phyloP scores from a whole-genome alignment of 2,113 vertebrate species.

The Pleuronectes platessa region DNA sequence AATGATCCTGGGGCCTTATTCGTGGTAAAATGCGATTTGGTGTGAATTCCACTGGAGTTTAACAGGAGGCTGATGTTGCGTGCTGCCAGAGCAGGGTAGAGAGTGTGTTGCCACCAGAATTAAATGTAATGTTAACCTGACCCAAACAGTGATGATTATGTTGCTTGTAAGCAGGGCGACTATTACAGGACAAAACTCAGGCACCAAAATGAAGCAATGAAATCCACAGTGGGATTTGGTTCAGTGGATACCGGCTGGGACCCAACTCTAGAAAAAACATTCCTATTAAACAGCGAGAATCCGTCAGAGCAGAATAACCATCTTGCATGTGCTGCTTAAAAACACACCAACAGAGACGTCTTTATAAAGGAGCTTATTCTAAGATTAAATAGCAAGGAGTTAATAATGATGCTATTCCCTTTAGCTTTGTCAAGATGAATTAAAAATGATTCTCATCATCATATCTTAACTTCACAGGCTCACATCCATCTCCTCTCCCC shows the following conservation, averaged over 20 bases:
- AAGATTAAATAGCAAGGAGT: slow-evolving; percentile 20
- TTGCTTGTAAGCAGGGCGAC: no score
- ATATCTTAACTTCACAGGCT: slow-evolving; percentile 33
- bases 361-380: slow-evolving; percentile 16
- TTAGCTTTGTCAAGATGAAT: slow-evolving; percentile 37
- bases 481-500: slow-evolving; percentile 15
- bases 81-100: not conserved
- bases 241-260: no score
- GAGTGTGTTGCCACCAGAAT: not conserved
- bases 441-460: slow-evolving; percentile 56
- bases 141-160: not conserved
- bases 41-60: no score
- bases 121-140: not conserved
- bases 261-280: slow-evolving; percentile 16
- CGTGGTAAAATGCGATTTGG: no score
- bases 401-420: slow-evolving; percentile 34
- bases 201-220: no score
- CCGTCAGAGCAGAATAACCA: slow-evolving; percentile 27
- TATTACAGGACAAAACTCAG: no score
- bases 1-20: no score
- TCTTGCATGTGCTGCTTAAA: slow-evolving; percentile 10
- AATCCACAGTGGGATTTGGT: no score
- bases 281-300: slow-evolving; percentile 27
- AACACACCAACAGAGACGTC: not conserved
- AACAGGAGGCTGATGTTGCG: no score